Base-by-base conservation (phyloP, 2,888 invertebrate genomes). In the Geotrupes spiniger region DNA sequence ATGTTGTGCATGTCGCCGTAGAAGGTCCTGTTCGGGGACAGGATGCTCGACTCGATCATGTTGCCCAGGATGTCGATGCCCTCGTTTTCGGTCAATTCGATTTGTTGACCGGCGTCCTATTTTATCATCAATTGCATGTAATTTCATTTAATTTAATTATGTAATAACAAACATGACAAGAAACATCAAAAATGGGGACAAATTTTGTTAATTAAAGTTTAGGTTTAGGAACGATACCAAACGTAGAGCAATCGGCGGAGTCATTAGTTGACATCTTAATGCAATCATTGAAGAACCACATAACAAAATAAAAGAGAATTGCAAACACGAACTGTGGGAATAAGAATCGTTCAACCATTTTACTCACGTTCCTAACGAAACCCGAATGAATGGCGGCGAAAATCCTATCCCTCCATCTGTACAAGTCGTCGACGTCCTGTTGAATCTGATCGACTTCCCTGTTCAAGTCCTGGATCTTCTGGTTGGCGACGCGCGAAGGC, bases 1-100 rank as follows among this genome's bases (percentile, higher is more conserved):
- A 85, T 78, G 72, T 92, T 92, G 73, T 92, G 92, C 28, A 90
- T 63, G 70, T 89, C 85, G 0, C 92, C 92, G 65, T 89, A 90
- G 63, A 85, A 77, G 26, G 74, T 73, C 1, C 78, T 74, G 73
- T 90, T 89, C 3, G 81, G 80, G 36, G 87, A 85, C 33, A 89
- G 66, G 53, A 81, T 78, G 0, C 82, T 79, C 1, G 89, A 78
- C 70, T 92, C 92, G 66, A 92, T 75, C 59, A 92, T 78, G 68
- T 92, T 87, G 6, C 91, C 92, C 12, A 92, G 75, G 5, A 82
- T 73, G 62, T 92, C 87, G 58, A 91, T 89, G 9, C 91, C 91
- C 0, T 75, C 78, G 16, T 74, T 74, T 62, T 88, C 88, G 36
- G 82, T 82, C 16, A 91, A 66, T 0, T 69, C 68, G 12, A 82